Evolutionary conservation across 2,113 vertebrate genomes (phyloP), one percentile per base, ranked within the genome.

Genomic region (Galeopterus variegatus): DNA sequence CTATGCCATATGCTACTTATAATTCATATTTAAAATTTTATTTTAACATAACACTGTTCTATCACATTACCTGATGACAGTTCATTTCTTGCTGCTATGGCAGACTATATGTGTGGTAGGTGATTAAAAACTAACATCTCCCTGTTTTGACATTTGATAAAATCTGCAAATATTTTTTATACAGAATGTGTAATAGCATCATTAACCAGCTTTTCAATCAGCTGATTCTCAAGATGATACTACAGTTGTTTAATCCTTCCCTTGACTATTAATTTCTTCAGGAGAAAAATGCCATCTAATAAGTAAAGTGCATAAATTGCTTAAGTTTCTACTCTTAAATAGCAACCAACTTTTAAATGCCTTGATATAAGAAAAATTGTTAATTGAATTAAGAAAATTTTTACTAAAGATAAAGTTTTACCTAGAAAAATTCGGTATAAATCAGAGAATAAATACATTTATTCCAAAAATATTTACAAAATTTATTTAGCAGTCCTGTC

Each of bases 61-160:
- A 19, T 75, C 41, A 26, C 31, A 84, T 9, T 81, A 84, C 88
- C 85, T 85, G 72, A 93, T 97, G 69, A 76, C 64, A 96, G 86
- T 58, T 96, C 73, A 70, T 79, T 96, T 93, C 89, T 85, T 58
- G n/a, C 65, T 85, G 52, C 72, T 58, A 41, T 56, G 28, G 28
- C 52, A 97, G 50, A 41, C 24, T 76, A 19, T 21, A 50, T 52
- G 65, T 95, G 52, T 60, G 28, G 28, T 31, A 69, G 41, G 58
- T 93, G 89, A 97, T 97, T 94, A 93, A 97, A 94, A 93, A 93
- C 56, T 18, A 72, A 54, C 14, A 31, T 70, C 64, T 93, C 36
- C 8, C 50, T 89, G n/a, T 90, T 96, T 93, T 94, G 96, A 93
- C 93, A 97, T 87, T 72, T 92, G 81, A 97, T 93, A 92, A 89